Evolutionary conservation across 2,888 invertebrate species (phyloP).

Genomic region (Catonia carolina): DNA sequence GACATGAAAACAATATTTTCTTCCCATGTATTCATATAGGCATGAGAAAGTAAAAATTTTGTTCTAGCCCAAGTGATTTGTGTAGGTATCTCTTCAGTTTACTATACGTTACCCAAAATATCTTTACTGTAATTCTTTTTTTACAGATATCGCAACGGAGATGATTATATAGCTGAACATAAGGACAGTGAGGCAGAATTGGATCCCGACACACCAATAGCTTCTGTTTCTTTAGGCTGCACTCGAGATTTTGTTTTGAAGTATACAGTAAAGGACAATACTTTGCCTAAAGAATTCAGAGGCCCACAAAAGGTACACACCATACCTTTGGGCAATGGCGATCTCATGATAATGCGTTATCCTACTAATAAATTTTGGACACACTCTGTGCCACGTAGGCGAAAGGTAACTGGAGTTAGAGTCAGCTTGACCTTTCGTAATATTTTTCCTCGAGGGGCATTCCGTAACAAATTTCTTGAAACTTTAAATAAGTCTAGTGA

Average conservation of each 20-base stretch:
- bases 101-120: no score
- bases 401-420: constrained; percentile 49
- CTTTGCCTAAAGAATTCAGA: constrained; percentile 36
- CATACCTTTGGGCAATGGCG: constrained; percentile 55
- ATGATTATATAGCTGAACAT: constrained; percentile 63
- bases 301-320: no score
- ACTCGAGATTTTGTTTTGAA: constrained; percentile 56
- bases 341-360: constrained; percentile 59
- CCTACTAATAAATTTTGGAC: constrained; percentile 65
- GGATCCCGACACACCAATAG: constrained; percentile 54
- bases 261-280: constrained; percentile 51
- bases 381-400: constrained; percentile 57
- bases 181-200: constrained; percentile 62
- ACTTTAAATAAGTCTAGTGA: no score
- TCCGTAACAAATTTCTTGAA: no score
- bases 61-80: no score
- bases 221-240: constrained; percentile 60
- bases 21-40: no score
- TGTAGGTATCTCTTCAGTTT: no score
- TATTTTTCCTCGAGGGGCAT: no score
- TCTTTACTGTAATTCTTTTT: no score
- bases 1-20: no score
- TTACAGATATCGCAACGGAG: constrained; percentile 54
- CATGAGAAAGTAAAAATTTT: no score
- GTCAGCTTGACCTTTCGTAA: constrained; percentile 58